These are phyloP conservation scores for Tauraco erythrolophus DNA, from an alignment of 2,113 vertebrate species.

Conservation along the genomic window DNA sequence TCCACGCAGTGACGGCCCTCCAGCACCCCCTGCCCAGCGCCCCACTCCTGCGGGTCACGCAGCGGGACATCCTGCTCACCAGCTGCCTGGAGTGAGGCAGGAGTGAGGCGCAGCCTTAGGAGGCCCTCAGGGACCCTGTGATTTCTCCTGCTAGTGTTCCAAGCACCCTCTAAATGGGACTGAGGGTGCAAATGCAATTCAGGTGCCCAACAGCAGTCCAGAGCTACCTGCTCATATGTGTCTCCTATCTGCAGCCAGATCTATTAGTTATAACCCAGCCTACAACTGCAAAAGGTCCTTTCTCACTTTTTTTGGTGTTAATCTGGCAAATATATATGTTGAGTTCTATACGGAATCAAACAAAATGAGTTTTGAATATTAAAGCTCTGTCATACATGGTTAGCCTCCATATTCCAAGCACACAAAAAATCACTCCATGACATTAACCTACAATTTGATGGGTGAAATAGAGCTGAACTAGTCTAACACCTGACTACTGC, in stretches of 20 bases:
- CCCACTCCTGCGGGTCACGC: not conserved
- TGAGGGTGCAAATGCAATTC: not conserved
- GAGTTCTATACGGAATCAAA: not conserved
- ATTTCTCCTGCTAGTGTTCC: not conserved
- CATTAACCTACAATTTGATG: not conserved
- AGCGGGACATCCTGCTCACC: fast-evolving
- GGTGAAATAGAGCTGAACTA: not conserved
- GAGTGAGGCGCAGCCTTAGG: fast-evolving
- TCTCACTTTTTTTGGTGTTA: not conserved
- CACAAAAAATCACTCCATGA: not conserved
- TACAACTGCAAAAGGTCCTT: not conserved
- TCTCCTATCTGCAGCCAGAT: not conserved
- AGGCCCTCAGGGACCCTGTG: not conserved
- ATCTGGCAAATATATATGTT: not conserved
- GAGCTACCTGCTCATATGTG: not conserved
- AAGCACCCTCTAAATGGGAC: not conserved
- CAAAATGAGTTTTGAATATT: not conserved
- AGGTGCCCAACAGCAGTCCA: not conserved
- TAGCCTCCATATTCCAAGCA: not conserved
- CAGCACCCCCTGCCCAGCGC: not conserved
- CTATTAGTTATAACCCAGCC: not conserved
- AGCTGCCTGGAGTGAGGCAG: not conserved
- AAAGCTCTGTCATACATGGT: not conserved
- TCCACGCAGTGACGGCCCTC: fast-evolving
- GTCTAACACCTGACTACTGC: not conserved